A percentile compares a stretch with the other conserved stretches of the same genome.
Conservation (phyloP, 2,797 vertebrate genomes). For the Myoxocephalus aenaeus region DNA sequence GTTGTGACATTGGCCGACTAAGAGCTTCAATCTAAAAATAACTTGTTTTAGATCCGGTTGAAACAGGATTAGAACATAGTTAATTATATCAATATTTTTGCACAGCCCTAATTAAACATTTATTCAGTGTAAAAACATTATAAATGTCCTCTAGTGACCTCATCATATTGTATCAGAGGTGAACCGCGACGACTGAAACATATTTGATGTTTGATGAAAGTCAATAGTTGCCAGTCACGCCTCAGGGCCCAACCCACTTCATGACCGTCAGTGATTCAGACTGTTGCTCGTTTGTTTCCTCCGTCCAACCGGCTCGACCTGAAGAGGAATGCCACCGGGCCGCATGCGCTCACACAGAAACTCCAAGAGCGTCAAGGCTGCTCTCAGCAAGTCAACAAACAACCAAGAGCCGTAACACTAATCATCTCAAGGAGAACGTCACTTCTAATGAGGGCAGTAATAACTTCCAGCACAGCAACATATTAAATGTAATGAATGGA, state of each 20-base stretch:
- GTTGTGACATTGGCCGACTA: no score
- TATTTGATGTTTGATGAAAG: conserved; percentile 8
- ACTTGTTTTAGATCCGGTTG: no score
- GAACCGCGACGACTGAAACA: neutral
- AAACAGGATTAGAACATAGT: no score
- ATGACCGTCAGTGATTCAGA: conserved; percentile 23
- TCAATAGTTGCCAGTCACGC: conserved; percentile 36
- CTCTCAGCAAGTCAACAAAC: neutral
- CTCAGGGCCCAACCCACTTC: neutral
- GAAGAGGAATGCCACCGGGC: conserved; percentile 75
- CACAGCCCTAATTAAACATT: neutral
- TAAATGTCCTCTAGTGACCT: neutral
- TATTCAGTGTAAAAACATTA: neutral
- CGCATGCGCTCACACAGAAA: conserved; percentile 43
- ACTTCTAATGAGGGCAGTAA: neutral
- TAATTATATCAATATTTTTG: neutral
- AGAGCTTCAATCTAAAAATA: no score
- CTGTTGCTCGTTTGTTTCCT: conserved; percentile 11
- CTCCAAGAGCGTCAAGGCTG: conserved; percentile 10
- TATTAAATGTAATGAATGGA: no score
- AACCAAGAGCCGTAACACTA: neutral
- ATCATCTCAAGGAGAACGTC: neutral
- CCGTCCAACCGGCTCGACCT: conserved; percentile 48
- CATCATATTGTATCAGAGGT: neutral
- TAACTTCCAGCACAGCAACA: neutral